A percentile compares a stretch with the other conserved stretches of the same genome.
These are phyloP conservation scores for Heptranchias perlo DNA, from an alignment of 2,113 vertebrate species.

Conservation along the genomic window DNA sequence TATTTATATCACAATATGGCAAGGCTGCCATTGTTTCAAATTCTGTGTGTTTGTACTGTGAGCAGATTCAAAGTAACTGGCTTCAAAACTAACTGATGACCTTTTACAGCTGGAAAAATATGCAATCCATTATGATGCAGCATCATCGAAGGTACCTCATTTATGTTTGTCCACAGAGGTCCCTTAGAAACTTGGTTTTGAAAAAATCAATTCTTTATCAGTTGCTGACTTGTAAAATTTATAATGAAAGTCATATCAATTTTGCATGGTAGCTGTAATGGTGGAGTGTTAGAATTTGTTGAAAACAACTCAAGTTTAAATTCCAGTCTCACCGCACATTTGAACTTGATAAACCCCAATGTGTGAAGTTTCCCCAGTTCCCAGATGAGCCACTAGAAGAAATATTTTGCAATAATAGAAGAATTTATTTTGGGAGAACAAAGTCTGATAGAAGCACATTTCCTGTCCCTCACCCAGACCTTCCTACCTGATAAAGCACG, in stretches of 20 bases:
- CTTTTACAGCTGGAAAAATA: too few relatives aligned
- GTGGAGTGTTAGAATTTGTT: neutral
- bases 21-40: neutral
- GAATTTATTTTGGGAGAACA: neutral
- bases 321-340: neutral
- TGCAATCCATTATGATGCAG: too few relatives aligned
- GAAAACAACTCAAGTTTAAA: neutral
- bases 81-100: neutral
- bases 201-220: constrained; percentile 1
- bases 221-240: neutral
- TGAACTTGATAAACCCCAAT: neutral
- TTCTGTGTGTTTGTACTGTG: neutral
- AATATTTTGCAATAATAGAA: neutral
- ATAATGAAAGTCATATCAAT: neutral
- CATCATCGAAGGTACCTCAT: neutral
- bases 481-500: neutral
- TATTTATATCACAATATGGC: neutral
- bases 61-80: neutral
- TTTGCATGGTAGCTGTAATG: neutral
- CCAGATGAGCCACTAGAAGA: neutral
- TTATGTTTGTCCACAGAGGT: neutral
- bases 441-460: neutral
- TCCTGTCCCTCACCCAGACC: neutral
- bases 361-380: neutral
- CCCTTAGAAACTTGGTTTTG: neutral